Conservation (phyloP, 2,113 vertebrate species). For the Perca fluviatilis region DNA sequence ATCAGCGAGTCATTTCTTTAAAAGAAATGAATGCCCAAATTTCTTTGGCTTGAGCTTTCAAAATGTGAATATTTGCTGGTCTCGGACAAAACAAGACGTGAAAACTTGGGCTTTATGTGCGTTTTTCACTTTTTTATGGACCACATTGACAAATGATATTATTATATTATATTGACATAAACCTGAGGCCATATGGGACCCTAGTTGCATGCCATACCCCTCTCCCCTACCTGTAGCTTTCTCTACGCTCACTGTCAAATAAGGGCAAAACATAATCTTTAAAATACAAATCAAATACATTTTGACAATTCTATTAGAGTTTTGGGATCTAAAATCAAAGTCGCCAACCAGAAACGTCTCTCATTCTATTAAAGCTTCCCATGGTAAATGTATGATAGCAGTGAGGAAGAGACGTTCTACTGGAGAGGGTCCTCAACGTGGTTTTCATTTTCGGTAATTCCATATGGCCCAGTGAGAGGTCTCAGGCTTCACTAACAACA, state of each 20-base stretch:
- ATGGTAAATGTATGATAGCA: not conserved
- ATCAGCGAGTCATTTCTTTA: not conserved
- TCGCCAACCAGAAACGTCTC: not conserved
- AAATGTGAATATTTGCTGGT: not conserved
- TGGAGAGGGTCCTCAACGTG: slow-evolving; percentile 36
- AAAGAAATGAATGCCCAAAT: not conserved
- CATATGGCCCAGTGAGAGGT: slow-evolving; percentile 49
- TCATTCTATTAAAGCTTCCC: not conserved
- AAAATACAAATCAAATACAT: not conserved
- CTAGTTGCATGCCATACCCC: not conserved
- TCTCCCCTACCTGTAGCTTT: not conserved
- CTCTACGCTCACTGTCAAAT: not conserved
- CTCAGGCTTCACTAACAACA: slow-evolving; percentile 53
- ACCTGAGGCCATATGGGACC: no score
- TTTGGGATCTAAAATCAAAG: not conserved
- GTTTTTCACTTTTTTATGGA: not conserved
- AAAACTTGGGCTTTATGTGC: not conserved
- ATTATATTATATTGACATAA: no score
- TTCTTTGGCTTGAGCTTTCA: not conserved
- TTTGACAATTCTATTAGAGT: not conserved
- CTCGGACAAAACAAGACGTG: not conserved
- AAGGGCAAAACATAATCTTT: no score
- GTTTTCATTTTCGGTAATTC: slow-evolving; percentile 60
- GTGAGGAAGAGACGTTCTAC: not conserved
- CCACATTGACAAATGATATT: no score